A percentile compares a stretch with the other conserved stretches of the same genome.
Evolutionary conservation across 2,888 invertebrate species (phyloP).

Genomic region (Ornithoptera priamus): DNA sequence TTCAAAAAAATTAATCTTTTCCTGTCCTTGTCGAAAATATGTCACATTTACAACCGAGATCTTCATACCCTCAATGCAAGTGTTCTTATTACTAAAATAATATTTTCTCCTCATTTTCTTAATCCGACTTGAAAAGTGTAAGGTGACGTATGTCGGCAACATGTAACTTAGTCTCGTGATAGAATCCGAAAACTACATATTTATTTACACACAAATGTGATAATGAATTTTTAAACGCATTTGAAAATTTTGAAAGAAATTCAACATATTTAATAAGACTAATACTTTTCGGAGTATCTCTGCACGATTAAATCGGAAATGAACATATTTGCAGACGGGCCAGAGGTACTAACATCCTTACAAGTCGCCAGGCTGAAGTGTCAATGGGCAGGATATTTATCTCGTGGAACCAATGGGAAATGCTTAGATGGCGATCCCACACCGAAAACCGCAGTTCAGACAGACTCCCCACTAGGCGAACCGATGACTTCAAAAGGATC

Average conservation of each 20-base stretch:
- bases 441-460: too few species aligned
- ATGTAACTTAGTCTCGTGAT: constrained; percentile 45
- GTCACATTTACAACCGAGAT: constrained; percentile 58
- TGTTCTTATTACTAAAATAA: constrained; percentile 56
- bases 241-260: neutral
- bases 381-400: too few species aligned
- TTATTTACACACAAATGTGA: neutral
- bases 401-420: too few species aligned
- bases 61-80: constrained; percentile 54
- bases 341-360: too few species aligned
- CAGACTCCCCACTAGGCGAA: too few species aligned
- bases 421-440: too few species aligned
- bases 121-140: constrained; percentile 36
- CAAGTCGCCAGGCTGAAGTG: too few species aligned
- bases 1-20: constrained; percentile 60
- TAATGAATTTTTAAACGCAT: neutral
- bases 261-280: neutral
- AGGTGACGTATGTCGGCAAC: constrained; percentile 39
- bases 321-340: too few species aligned
- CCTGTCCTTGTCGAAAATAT: constrained; percentile 46
- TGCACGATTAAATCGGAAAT: too few species aligned
- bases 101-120: constrained; percentile 37
- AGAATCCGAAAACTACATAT: neutral
- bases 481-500: too few species aligned
- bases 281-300: neutral